These are phyloP conservation scores for Leuciscus waleckii DNA, from an alignment of 2,797 vertebrate species.

Conservation along the genomic window DNA sequence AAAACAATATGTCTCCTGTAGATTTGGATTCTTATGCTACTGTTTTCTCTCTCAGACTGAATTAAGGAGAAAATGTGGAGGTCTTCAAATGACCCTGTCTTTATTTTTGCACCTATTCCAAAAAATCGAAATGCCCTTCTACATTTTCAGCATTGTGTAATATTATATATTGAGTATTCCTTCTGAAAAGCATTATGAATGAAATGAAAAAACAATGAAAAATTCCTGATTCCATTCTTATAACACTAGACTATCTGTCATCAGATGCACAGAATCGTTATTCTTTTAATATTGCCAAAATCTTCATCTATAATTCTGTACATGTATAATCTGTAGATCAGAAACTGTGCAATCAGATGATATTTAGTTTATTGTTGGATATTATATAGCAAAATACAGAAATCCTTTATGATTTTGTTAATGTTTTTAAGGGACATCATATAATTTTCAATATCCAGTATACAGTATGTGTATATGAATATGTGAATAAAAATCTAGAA, in stretches of 20 bases:
- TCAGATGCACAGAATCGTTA: background rate
- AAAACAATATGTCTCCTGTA: constrained; percentile 26
- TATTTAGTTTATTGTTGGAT: background rate
- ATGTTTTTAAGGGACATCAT: background rate
- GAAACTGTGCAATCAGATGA: background rate
- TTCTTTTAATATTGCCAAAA: background rate
- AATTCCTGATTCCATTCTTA: background rate
- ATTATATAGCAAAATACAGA: background rate
- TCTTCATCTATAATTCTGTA: background rate
- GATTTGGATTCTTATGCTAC: background rate
- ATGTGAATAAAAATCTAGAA: background rate
- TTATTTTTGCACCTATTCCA: background rate
- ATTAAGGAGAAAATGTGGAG: background rate
- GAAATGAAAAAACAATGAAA: background rate
- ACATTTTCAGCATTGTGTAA: background rate
- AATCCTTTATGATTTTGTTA: background rate
- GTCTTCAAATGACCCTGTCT: background rate
- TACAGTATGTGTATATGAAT: background rate
- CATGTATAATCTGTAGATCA: background rate
- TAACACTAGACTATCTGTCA: background rate
- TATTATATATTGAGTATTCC: background rate
- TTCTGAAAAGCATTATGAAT: background rate
- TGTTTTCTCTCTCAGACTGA: background rate
- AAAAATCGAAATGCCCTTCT: background rate
- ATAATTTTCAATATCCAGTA: background rate